Base-by-base conservation (phyloP, 1,140 invertebrate species). In the Pseudomyrmex cubaensis region DNA sequence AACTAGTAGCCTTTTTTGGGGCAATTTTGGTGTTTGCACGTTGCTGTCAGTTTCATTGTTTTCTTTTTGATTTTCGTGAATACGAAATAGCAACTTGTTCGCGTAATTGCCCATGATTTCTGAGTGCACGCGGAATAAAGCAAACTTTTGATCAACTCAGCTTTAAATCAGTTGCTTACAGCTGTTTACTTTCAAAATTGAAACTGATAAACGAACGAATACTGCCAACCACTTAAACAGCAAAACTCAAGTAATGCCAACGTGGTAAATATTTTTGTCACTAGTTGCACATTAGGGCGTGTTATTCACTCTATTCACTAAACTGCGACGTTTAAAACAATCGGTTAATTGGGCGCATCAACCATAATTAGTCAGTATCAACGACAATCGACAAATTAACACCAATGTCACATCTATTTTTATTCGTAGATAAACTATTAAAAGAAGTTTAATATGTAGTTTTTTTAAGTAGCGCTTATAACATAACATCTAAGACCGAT, bases 21-120 rank as follows among this genome's bases (percentile, higher is more conserved):
- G 73, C 56, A 87, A 72, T 25, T 86, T 84, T n/a, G 93, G 91
- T 44, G 92, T 93, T 2, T 46, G 78, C n/a, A 83, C 69, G 56
- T 62, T 59, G 0, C 48, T 25, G 7, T 78, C 20, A 69, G 46
- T 52, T 8, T 44, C 61, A 22, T 67, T 85, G 35, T 44, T 50
- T 57, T 83, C 80, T 9, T 75, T 72, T 61, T 73, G 84, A n/a
- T n/a, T 62, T 15, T 87, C 82, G 50, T 63, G 70, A n/a, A 88
- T 22, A 13, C 73, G 83, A 56, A 56, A 54, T 25, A 90, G 80
- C n/a, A 88, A 78, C 59, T 91, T 92, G 35, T 48, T 89, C 2
- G 77, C 12, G 4, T 85, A 91, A 87, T 86, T 91, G 4, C 91
- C 91, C 91, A 92, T 92, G 56, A 56, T 70, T 22, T 44, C n/a